Evolutionary conservation across 2,888 invertebrate genomes (phyloP).

Genomic region (Charanyca ferruginea): DNA sequence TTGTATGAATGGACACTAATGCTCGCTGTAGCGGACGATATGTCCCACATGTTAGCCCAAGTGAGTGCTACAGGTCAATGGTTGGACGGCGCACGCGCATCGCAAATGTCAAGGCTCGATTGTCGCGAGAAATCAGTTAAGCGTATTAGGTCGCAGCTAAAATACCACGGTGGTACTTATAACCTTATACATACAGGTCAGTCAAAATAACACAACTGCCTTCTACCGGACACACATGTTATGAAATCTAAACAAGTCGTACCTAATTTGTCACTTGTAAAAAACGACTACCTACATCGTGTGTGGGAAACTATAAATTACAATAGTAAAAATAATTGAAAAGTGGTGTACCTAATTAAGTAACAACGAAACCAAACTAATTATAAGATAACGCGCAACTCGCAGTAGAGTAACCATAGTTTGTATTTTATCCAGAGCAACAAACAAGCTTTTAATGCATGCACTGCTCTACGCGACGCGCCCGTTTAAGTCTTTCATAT

Average conservation of each 20-base stretch:
- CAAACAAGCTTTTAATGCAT: constrained; percentile 65
- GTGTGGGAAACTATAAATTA: constrained; percentile 61
- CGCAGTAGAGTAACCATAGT: constrained; percentile 31
- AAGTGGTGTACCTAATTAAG: constrained; percentile 65
- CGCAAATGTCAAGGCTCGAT: constrained; percentile 84
- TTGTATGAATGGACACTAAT: constrained; percentile 84
- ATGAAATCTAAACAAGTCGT: constrained; percentile 38
- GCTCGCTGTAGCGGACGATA: constrained; percentile 72
- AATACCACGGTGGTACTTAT: constrained; percentile 31
- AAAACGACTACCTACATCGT: constrained; percentile 44
- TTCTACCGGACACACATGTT: constrained; percentile 15
- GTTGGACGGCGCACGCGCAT: constrained; percentile 77
- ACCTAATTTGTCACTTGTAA: constrained; percentile 43
- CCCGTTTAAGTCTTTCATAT: constrained; percentile 75
- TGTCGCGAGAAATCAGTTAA: constrained; percentile 68
- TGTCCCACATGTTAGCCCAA: constrained; percentile 77
- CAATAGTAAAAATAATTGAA: constrained; percentile 64
- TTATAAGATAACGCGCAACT: constrained; percentile 62
- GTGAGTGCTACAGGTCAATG: constrained; percentile 81
- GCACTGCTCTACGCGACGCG: constrained; percentile 57
- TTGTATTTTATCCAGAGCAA: constrained; percentile 56
- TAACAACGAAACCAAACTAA: constrained; percentile 65
- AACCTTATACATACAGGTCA: constrained; percentile 5
- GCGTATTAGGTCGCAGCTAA: constrained; percentile 56
- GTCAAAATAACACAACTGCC: constrained; percentile 10